phyloP scores from a whole-genome alignment of 2,113 vertebrate species.

The Gymnarchus niloticus region DNA sequence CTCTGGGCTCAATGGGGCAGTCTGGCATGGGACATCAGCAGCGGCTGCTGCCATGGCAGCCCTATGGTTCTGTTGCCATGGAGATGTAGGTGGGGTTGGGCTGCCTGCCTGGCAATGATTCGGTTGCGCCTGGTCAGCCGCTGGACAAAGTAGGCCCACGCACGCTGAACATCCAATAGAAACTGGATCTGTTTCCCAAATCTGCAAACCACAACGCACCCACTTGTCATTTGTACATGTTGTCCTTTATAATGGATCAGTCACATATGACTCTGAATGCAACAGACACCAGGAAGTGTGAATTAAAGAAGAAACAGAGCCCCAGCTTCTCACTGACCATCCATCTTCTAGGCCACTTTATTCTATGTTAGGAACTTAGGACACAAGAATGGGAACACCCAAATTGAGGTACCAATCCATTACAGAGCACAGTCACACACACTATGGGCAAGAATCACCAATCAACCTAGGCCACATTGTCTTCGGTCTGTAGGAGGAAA shows the following conservation, averaged over 20 bases:
- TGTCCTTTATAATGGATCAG: neutral
- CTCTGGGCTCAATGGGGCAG: slow-evolving; percentile 73
- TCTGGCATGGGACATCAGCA: slow-evolving; percentile 55
- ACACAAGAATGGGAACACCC: too few relatives aligned
- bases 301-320: neutral
- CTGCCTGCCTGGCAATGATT: slow-evolving; percentile 28
- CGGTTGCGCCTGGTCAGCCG: neutral
- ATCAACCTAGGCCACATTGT: too few relatives aligned
- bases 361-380: too few relatives aligned
- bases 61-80: slow-evolving; percentile 65
- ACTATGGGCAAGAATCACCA: too few relatives aligned
- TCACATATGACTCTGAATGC: neutral
- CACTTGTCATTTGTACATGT: neutral
- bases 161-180: neutral
- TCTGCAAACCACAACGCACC: neutral
- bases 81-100: slow-evolving; percentile 25
- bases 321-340: neutral
- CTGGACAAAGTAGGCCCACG: neutral
- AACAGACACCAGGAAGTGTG: neutral
- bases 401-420: too few relatives aligned
- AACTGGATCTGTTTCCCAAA: neutral
- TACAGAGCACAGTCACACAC: too few relatives aligned
- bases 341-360: too few relatives aligned
- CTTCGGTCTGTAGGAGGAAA: too few relatives aligned
- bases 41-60: slow-evolving; percentile 82